Evolutionary conservation across 2,888 invertebrate species (phyloP).

Genomic region (Apamea crenata): DNA sequence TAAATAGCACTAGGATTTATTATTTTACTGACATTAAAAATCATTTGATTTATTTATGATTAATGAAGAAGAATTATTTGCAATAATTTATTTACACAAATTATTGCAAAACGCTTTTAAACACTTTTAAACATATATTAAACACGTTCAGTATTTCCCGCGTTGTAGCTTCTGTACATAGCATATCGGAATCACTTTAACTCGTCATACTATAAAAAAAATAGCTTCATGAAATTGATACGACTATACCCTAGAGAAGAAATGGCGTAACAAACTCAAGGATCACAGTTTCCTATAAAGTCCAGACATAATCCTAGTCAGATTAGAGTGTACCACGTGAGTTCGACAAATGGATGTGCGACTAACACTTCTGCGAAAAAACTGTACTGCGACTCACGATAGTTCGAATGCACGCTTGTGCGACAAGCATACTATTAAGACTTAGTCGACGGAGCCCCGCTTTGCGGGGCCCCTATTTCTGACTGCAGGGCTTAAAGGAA

Average conservation of each 20-base stretch:
- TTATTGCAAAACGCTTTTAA: background rate
- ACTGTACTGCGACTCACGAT: no score
- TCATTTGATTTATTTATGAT: no score
- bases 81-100: background rate
- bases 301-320: background rate
- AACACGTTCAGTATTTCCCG: background rate
- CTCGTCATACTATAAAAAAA: background rate
- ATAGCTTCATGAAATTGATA: background rate
- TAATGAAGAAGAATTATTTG: no score
- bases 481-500: no score
- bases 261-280: background rate
- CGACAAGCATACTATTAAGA: no score
- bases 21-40: background rate
- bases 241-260: background rate
- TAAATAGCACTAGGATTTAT: constrained; percentile 5
- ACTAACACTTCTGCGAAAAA: no score
- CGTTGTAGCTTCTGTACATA: background rate
- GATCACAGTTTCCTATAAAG: no score
- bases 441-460: no score
- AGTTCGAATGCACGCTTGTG: no score
- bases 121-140: background rate
- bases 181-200: background rate
- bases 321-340: no score
- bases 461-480: no score
- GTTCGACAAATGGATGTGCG: no score